Evolutionary conservation across 2,797 vertebrate species (phyloP).

Genomic region (Typhlichthys eigenmanni): DNA sequence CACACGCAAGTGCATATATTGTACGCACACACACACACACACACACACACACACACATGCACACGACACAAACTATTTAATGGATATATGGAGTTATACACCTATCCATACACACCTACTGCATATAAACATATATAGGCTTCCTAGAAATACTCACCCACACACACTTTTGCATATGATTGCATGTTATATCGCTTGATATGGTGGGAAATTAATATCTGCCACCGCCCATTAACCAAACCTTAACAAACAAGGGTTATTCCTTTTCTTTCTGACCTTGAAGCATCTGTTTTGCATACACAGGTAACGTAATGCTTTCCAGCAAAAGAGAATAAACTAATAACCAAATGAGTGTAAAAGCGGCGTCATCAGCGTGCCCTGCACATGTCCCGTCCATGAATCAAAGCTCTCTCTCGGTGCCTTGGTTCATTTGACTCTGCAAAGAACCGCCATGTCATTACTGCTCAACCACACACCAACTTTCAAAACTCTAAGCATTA

Average conservation of each 20-base stretch:
- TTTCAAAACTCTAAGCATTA: constrained; percentile 64
- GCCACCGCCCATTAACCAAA: constrained; percentile 31
- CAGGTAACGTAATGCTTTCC: constrained; percentile 62
- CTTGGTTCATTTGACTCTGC: constrained; percentile 58
- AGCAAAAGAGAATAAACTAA: constrained; percentile 63
- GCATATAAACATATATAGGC: too few relatives aligned
- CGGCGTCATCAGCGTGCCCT: constrained; percentile 57
- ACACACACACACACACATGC: background rate
- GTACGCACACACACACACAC: background rate
- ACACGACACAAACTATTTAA: background rate
- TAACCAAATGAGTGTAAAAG: constrained; percentile 59
- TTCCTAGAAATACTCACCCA: constrained; percentile 2
- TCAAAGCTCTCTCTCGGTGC: constrained; percentile 52
- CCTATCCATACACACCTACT: too few relatives aligned
- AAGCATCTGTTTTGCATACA: constrained; percentile 45
- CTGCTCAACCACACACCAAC: constrained; percentile 53
- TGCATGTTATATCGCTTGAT: constrained; percentile 18
- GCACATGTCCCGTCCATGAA: constrained; percentile 46
- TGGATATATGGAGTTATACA: constrained; percentile 4
- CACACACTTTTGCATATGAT: constrained; percentile 13
- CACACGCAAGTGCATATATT: background rate
- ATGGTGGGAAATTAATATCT: background rate
- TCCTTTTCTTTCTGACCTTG: constrained; percentile 65
- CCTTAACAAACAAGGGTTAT: constrained; percentile 42
- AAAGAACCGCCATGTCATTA: constrained; percentile 61